A percentile compares a stretch with the other conserved stretches of the same genome.
Conservation (phyloP, 2,113 vertebrate genomes). For the Corydoras maculifer region DNA sequence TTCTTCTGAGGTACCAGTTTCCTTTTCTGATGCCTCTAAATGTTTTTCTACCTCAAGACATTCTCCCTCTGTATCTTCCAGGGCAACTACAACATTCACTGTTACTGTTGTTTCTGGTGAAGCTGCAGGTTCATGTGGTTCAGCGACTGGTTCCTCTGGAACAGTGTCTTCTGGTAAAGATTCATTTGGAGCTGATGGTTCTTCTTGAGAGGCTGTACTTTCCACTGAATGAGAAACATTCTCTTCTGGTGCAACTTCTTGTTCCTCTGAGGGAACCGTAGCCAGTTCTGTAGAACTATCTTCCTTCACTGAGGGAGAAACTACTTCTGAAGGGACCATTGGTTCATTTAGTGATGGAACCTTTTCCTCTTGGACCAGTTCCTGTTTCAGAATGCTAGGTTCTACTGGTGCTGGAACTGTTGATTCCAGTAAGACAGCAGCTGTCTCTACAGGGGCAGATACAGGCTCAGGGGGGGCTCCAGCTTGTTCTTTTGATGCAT, state of each 20-base stretch:
- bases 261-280: constrained; percentile 20
- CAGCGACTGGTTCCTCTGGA: constrained; percentile 4
- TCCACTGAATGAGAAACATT: background rate
- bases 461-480: background rate
- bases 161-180: constrained; percentile 12
- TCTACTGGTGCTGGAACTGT: constrained; percentile 5
- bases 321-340: constrained; percentile 35
- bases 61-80: constrained; percentile 1
- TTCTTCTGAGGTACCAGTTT: too few relatives aligned
- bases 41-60: constrained; percentile 19
- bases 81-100: background rate
- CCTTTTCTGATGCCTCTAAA: background rate
- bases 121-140: background rate
- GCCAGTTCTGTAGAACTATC: constrained; percentile 13
- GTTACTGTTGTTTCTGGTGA: constrained; percentile 8
- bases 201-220: background rate
- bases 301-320: constrained; percentile 19
- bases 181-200: background rate
- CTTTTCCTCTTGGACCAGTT: background rate
- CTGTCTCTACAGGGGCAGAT: background rate
- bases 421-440: background rate
- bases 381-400: constrained; percentile 6
- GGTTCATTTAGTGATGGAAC: constrained; percentile 29
- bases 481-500: constrained; percentile 30
- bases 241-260: background rate